Base-by-base conservation (phyloP, 2,888 invertebrate species). In the Mylabris sibirica region DNA sequence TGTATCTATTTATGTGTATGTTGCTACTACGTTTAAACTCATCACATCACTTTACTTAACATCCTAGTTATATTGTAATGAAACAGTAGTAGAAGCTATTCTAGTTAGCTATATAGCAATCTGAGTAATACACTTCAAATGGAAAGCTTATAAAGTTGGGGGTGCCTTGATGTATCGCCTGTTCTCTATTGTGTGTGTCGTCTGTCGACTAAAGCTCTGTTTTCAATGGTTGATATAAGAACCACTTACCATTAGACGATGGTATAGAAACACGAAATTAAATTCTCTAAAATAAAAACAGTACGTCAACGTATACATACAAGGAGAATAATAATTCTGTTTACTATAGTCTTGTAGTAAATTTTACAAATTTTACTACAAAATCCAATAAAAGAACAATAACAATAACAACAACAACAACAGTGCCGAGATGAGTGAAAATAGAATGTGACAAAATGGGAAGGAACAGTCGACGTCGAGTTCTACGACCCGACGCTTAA, bases 381-480 rank as follows among this genome's bases (percentile, higher is more conserved):
- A 11, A 38, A 4, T 44, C 3, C n/a, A 44, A n/a, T 44, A 41
- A 14, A 53, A 53, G 9, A 22, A 44, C 4, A 44, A 44, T n/a
- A 44, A 44, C 44, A 44, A 44, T n/a, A 44, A 44, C 44, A 44
- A 44, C 38, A 44, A 44, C 44, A 44, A 44, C 44, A 44, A 44
- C n/a, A 41, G 5, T 1, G 41, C 11, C n/a, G 38, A 38, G 12
- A 38, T 12, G n/a, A 20, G 17, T 20, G 49, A 53, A 53, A 53
- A 53, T 53, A 53, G 24, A 57, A 57, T 57, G 24, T 24, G 57
- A 57, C 57, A 57, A 57, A 57, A 57, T 24, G 24, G 57, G 24
- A 57, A n/a, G n/a, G n/a, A 57, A 57, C 57, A 22, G 57, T 24
- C 57, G 24, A 57, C 12, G 5, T 2, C 30, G 57, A 57, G 57